phyloP scores from a whole-genome alignment of 2,113 vertebrate species.

The Brachionichthys hirsutus region DNA sequence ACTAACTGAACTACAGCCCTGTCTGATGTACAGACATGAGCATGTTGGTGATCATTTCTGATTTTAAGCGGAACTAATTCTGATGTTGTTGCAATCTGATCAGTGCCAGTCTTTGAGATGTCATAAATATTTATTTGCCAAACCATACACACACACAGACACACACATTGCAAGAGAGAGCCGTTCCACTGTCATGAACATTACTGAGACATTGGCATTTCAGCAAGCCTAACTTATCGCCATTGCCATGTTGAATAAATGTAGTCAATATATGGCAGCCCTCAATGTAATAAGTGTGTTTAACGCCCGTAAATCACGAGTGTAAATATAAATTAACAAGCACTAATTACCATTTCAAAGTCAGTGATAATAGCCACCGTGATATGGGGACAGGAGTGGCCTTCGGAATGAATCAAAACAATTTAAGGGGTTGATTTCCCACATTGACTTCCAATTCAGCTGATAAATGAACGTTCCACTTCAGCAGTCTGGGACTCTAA shows the following conservation, averaged over 20 bases:
- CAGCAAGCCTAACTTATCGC: slow-evolving; percentile 12
- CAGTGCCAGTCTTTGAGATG: no score
- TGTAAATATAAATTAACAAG: slow-evolving; percentile 64
- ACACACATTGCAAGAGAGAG: no score
- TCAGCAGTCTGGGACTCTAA: slow-evolving; percentile 18
- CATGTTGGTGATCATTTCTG: no score
- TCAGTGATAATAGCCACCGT: slow-evolving; percentile 38
- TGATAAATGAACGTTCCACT: slow-evolving; percentile 57
- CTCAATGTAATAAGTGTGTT: slow-evolving; percentile 43
- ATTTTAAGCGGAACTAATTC: no score
- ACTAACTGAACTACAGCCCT: no score
- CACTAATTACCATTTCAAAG: slow-evolving; percentile 63
- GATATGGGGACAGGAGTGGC: slow-evolving; percentile 32
- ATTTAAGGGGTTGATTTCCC: slow-evolving; percentile 59
- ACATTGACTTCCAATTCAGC: slow-evolving; percentile 47
- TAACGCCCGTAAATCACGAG: no score
- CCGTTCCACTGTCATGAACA: neutral
- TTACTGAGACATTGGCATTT: slow-evolving; percentile 18
- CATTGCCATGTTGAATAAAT: slow-evolving; percentile 48
- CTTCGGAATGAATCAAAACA: slow-evolving; percentile 58
- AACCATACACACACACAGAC: neutral
- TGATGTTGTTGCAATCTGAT: no score
- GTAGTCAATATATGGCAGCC: slow-evolving; percentile 21
- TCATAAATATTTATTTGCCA: neutral
- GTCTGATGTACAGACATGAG: no score